Percentiles rank a stretch among this genome's conserved stretches.
phyloP scores from a whole-genome alignment of 2,113 vertebrate species.

The Tylochromis polylepis region DNA sequence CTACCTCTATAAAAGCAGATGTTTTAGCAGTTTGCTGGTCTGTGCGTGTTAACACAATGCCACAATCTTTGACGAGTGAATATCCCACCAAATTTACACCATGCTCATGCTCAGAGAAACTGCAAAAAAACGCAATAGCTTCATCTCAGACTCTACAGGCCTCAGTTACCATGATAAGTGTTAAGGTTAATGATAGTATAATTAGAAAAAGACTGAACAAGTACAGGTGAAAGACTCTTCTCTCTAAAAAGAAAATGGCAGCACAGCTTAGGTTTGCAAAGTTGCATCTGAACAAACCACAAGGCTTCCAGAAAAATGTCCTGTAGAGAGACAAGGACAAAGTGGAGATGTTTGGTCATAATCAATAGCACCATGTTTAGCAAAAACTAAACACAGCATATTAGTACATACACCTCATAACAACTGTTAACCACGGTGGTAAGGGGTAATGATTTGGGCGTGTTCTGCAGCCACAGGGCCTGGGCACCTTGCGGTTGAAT shows the following conservation, averaged over 20 bases:
- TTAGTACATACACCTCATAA: background rate
- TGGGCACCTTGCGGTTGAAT: fast-evolving
- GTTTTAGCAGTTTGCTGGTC: background rate
- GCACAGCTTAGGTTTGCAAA: background rate
- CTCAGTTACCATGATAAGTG: background rate
- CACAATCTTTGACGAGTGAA: background rate
- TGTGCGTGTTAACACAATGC: background rate
- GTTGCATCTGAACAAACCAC: background rate
- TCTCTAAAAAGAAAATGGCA: background rate
- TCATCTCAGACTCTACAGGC: background rate
- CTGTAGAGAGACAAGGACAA: background rate
- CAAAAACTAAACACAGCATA: background rate
- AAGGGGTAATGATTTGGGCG: no score
- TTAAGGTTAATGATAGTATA: background rate
- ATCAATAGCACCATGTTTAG: no score
- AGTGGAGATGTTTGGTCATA: background rate
- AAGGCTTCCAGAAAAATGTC: background rate
- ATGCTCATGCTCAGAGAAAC: no score
- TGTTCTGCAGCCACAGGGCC: background rate
- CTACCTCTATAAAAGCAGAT: background rate
- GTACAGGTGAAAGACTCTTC: no score
- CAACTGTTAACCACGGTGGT: background rate
- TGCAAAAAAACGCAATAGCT: no score
- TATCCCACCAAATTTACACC: no score
- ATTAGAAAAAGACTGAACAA: background rate